Base-by-base conservation (phyloP, 2,888 invertebrate genomes). In the Drosophila prolongata region DNA sequence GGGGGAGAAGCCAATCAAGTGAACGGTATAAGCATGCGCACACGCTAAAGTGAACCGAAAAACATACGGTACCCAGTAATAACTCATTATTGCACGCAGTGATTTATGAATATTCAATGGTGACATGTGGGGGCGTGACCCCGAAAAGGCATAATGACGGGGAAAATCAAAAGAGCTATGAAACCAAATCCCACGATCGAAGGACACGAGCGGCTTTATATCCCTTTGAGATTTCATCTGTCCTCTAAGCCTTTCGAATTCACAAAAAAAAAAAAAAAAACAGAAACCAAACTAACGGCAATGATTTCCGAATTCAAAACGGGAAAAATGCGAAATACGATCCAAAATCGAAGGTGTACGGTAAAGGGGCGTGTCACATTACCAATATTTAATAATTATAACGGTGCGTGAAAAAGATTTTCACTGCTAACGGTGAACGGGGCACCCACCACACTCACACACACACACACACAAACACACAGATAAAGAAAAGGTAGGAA, bases 61-160 rank as follows among this genome's bases (percentile, higher is more conserved):
- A 19, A 8, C n/a, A n/a, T 3, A 34, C 5, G 27, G 53, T 46
- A 24, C 19, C 34, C 19, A 42, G 35, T 58, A 75, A 43, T 82
- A 88, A 88, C 86, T 86, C 82, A 88, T 87, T 83, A 83, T 87
- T 85, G 62, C 88, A 57, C 50, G 46, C 56, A 68, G 64, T 86
- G 89, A 85, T 88, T 88, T 85, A 85, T 85, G 84, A 84, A 84
- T 84, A 84, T 84, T 87, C 87, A 88, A 74, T 65, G 71, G 75
- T 82, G 87, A 81, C 81, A 75, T 59, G 81, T 67, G 37, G 38
- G 56, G 34, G 61, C 60, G 54, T 55, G 42, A 58, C 30, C 40
- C 49, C 43, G 37, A 27, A 27, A 47, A 10, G 55, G 53, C 70
- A 66, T 87, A 85, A 78, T 79, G 47, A 55, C 16, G 52, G 42